Evolutionary conservation across 2,888 invertebrate species (phyloP).

Genomic region (Thymelicus acteon): DNA sequence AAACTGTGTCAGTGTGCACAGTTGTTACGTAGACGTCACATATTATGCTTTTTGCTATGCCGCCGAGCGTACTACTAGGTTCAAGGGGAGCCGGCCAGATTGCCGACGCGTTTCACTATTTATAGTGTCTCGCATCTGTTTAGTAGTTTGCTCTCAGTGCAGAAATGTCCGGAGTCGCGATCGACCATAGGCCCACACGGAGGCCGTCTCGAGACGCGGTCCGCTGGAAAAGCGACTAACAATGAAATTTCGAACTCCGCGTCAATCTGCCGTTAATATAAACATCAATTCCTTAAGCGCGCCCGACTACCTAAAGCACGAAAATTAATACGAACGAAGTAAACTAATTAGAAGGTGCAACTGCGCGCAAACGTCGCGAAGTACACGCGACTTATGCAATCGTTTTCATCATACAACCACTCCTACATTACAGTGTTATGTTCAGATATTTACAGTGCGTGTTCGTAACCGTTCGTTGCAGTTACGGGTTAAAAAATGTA

Average conservation of each 20-base stretch:
- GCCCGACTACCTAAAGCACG: constrained; percentile 41
- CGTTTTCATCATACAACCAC: constrained; percentile 61
- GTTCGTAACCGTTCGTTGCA: constrained; percentile 55
- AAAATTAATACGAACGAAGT: constrained; percentile 63
- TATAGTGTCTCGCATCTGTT: constrained; percentile 79
- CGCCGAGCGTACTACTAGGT: constrained; percentile 71
- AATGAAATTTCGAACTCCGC: constrained; percentile 45
- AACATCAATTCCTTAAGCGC: constrained; percentile 16
- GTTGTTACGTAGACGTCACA: constrained; percentile 75
- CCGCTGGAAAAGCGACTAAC: constrained; percentile 53
- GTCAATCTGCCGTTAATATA: constrained; percentile 11
- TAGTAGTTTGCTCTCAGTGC: constrained; percentile 79
- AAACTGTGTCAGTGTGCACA: constrained; percentile 80
- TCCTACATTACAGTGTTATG: constrained; percentile 60
- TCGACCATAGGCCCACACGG: constrained; percentile 65
- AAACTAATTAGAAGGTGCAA: constrained; percentile 70
- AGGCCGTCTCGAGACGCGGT: constrained; percentile 59
- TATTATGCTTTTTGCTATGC: constrained; percentile 70
- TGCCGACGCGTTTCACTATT: constrained; percentile 81
- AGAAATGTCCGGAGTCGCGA: constrained; percentile 80
- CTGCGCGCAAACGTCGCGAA: constrained; percentile 65
- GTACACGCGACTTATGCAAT: constrained; percentile 70
- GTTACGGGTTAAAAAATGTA: constrained; percentile 32
- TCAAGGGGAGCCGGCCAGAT: constrained; percentile 82
- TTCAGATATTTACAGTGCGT: constrained; percentile 69